Evolutionary conservation across 30 jellyfish, hydroid and myxozoan species (phyloP).

Genomic region (Pseudorhiza aurosa): DNA sequence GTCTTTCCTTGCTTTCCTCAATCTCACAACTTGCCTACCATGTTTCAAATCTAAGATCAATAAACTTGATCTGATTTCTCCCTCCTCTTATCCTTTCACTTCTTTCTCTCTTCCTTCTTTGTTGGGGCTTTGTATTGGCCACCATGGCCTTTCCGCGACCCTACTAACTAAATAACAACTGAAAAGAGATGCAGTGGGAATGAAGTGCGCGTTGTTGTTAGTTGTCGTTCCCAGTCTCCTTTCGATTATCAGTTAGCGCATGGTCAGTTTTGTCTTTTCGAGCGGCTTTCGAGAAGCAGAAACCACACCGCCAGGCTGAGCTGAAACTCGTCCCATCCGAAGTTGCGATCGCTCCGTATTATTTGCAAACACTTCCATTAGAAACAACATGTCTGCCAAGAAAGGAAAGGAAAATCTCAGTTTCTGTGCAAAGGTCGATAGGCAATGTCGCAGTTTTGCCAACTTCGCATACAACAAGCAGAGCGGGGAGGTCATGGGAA

Average conservation of each 20-base stretch:
- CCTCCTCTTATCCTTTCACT: too few relatives aligned
- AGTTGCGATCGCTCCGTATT: background rate
- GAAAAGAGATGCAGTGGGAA: too few relatives aligned
- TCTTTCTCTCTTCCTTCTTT: too few relatives aligned
- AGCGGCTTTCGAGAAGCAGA: background rate
- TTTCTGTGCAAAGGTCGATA: conserved; percentile 58
- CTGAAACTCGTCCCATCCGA: background rate
- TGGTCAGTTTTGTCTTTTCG: background rate
- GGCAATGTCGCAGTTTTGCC: conserved; percentile 78
- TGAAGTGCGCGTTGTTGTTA: background rate
- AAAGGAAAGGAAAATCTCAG: conserved; percentile 36
- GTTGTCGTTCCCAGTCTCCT: conserved; percentile 12
- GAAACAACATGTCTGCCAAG: conserved; percentile 51
- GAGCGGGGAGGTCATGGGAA: conserved; percentile 91
- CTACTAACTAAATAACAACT: too few relatives aligned
- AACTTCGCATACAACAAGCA: conserved; percentile 82
- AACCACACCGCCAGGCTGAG: background rate
- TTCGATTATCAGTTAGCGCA: background rate
- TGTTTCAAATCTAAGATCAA: too few relatives aligned
- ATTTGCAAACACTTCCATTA: background rate
- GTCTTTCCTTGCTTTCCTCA: too few relatives aligned
- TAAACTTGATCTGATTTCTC: too few relatives aligned
- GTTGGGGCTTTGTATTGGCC: too few relatives aligned
- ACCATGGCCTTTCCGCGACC: too few relatives aligned
- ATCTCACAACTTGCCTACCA: too few relatives aligned